These are phyloP conservation scores for Chelon labrosus DNA, from an alignment of 2,797 vertebrate species.

Conservation along the genomic window DNA sequence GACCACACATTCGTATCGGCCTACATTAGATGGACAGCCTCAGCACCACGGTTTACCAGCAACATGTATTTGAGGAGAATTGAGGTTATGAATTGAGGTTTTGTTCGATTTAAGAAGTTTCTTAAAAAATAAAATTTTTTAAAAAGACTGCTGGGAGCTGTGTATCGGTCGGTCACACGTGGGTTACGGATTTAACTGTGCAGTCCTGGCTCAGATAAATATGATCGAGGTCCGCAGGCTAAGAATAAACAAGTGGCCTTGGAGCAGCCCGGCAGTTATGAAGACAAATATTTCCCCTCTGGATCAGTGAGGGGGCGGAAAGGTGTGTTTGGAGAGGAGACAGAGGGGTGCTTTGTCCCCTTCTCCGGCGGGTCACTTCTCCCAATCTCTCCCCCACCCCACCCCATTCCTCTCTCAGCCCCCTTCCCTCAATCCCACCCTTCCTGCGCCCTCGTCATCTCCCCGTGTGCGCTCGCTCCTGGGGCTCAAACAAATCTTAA, in stretches of 20 bases:
- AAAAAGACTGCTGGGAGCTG: background rate
- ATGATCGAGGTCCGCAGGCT: slow-evolving; percentile 31
- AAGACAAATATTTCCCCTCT: slow-evolving; percentile 87
- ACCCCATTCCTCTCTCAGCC: slow-evolving; percentile 27
- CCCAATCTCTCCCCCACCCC: slow-evolving; percentile 55
- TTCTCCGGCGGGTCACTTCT: slow-evolving; percentile 79
- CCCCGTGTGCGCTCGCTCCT: slow-evolving; percentile 49
- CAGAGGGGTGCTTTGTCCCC: slow-evolving; percentile 93
- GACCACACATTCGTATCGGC: slow-evolving; percentile 55
- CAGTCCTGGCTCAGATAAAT: slow-evolving; percentile 30
- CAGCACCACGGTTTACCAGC: slow-evolving; percentile 31
- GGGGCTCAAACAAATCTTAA: slow-evolving; percentile 66
- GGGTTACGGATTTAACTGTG: slow-evolving; percentile 22
- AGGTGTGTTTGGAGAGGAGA: slow-evolving; percentile 88
- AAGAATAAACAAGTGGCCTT: slow-evolving; percentile 63
- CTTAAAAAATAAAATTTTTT: background rate
- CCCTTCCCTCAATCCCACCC: slow-evolving; percentile 55
- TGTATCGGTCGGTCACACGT: background rate
- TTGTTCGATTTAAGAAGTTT: slow-evolving; percentile 11
- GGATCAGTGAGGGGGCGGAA: slow-evolving; percentile 83
- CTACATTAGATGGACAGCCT: slow-evolving; percentile 39
- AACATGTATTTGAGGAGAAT: slow-evolving; percentile 1
- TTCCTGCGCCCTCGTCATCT: slow-evolving; percentile 43
- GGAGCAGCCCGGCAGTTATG: slow-evolving; percentile 66
- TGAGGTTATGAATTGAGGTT: slow-evolving; percentile 1